phyloP scores from a whole-genome alignment of 2,113 vertebrate genomes.

The Condylura cristata region DNA sequence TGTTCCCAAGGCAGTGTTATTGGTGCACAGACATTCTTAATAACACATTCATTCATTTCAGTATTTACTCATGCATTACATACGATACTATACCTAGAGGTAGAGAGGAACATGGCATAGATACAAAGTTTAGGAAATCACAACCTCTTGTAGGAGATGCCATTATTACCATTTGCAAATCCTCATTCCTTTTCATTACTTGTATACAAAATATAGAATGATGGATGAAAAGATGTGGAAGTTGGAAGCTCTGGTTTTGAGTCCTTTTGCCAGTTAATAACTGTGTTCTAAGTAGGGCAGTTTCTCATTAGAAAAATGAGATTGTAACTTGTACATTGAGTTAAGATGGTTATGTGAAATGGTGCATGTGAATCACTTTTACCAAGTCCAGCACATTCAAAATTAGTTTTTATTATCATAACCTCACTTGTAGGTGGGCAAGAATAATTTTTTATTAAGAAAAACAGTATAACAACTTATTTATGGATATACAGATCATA shows the following conservation, averaged over 20 bases:
- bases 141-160: neutral
- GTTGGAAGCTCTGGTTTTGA: neutral
- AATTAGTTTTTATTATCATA: neutral
- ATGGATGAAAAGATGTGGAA: neutral
- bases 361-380: neutral
- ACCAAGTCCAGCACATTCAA: neutral
- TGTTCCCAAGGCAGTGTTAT: neutral
- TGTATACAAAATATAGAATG: neutral
- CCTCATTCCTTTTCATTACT: neutral
- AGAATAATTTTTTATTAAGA: neutral
- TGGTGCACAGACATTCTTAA: neutral
- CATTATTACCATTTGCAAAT: neutral
- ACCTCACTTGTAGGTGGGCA: neutral
- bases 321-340: neutral
- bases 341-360: conserved; percentile 23
- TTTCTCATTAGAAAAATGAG: neutral
- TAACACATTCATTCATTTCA: neutral
- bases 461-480: conserved; percentile 4
- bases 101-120: neutral
- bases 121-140: neutral
- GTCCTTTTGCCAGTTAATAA: neutral
- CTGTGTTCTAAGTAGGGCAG: neutral
- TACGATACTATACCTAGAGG: neutral
- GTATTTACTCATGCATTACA: neutral
- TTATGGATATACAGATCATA: neutral